Conservation (phyloP, 2,113 vertebrate genomes). For the Origma solitaria region DNA sequence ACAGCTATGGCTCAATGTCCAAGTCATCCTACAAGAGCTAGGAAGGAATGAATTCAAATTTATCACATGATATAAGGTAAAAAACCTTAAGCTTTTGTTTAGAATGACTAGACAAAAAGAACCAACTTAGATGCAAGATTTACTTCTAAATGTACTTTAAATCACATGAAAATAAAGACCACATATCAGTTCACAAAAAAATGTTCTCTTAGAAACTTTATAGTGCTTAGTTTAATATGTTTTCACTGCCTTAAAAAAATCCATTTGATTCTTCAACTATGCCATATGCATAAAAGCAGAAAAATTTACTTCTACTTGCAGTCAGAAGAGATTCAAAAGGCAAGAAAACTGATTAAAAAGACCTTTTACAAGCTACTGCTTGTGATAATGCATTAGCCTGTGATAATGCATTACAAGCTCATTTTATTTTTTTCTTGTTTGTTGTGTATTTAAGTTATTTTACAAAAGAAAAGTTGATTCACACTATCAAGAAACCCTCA, state of each 20-base stretch:
- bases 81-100: not conserved
- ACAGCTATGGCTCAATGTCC: not conserved
- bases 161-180: not conserved
- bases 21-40: not conserved
- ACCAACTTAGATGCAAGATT: not conserved
- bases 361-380: not conserved
- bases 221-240: not conserved
- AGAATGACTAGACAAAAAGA: not conserved
- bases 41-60: not conserved
- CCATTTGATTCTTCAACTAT: not conserved
- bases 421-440: not conserved
- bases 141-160: not conserved
- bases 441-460: not conserved
- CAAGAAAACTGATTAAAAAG: not conserved
- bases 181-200: not conserved
- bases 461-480: not conserved
- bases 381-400: not conserved
- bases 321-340: not conserved
- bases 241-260: not conserved
- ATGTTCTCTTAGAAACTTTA: not conserved
- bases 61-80: fast-evolving
- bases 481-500: not conserved
- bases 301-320: not conserved
- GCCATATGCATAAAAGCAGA: not conserved
- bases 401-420: not conserved